A percentile compares a stretch with the other conserved stretches of the same genome.
Evolutionary conservation across 1,140 invertebrate genomes (phyloP).

Genomic region (Metaphire vulgaris): DNA sequence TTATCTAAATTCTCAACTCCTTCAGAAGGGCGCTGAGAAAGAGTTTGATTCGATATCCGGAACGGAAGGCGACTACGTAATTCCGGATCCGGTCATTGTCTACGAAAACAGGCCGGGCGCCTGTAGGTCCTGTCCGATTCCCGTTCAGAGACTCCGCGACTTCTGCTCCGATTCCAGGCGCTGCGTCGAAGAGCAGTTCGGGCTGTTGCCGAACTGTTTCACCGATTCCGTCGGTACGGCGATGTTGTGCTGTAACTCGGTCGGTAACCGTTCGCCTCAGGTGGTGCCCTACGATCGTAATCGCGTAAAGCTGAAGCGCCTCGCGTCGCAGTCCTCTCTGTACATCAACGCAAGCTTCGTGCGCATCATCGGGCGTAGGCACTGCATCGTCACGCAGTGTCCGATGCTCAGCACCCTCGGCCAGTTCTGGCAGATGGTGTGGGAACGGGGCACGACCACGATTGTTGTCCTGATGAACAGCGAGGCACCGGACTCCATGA

Average conservation of each 20-base stretch:
- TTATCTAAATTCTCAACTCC: background rate
- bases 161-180: background rate
- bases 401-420: background rate
- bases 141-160: background rate
- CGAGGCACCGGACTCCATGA: background rate
- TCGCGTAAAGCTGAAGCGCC: background rate
- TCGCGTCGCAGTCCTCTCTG: background rate
- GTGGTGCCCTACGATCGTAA: slow-evolving; percentile 15
- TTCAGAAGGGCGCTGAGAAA: background rate
- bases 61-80: background rate
- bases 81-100: background rate
- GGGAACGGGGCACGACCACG: background rate
- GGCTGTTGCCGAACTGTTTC: background rate
- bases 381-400: slow-evolving; percentile 14
- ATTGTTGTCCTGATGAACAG: slow-evolving; percentile 5
- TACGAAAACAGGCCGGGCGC: background rate
- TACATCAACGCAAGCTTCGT: slow-evolving; percentile 11
- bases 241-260: background rate
- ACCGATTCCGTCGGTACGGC: background rate
- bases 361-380: background rate
- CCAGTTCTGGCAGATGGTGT: slow-evolving; percentile 8
- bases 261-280: background rate
- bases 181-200: background rate
- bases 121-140: background rate
- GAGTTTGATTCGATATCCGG: background rate